Conservation (phyloP, 1,140 invertebrate species). For the Drosophila mauritiana region DNA sequence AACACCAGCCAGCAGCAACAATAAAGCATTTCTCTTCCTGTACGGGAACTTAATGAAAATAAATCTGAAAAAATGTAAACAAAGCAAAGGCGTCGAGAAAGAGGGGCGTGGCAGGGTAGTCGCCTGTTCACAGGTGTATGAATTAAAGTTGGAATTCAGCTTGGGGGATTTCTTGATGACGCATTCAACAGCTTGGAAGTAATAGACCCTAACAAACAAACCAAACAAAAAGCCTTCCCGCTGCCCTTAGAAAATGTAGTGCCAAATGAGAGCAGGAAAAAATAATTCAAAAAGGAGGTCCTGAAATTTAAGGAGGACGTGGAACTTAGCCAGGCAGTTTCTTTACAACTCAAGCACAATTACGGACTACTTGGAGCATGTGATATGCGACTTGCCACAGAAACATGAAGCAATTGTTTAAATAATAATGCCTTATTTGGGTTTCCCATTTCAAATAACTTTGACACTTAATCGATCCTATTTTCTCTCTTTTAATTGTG, state of each 20-base stretch:
- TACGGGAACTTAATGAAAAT: conserved; percentile 70
- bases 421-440: too few species aligned
- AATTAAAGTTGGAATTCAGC: conserved; percentile 43
- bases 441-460: too few species aligned
- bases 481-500: background rate
- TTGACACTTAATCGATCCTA: too few species aligned
- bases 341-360: conserved; percentile 19
- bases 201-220: conserved; percentile 69
- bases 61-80: conserved; percentile 57
- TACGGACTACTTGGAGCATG: conserved; percentile 34
- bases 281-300: conserved; percentile 19
- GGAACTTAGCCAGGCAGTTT: conserved; percentile 30
- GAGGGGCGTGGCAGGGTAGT: background rate
- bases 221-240: conserved; percentile 44
- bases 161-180: conserved; percentile 68
- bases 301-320: conserved; percentile 35
- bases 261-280: conserved; percentile 16
- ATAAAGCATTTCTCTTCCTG: conserved; percentile 72
- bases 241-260: conserved; percentile 32
- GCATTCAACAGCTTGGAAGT: conserved; percentile 79
- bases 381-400: conserved; percentile 6
- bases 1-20: conserved; percentile 49
- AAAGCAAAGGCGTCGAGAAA: conserved; percentile 58
- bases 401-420: conserved; percentile 1
- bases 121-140: conserved; percentile 32